Percentiles rank a stretch among this genome's conserved stretches.
Conservation (phyloP, 2,888 invertebrate species). For the Aleiodes testaceus region DNA sequence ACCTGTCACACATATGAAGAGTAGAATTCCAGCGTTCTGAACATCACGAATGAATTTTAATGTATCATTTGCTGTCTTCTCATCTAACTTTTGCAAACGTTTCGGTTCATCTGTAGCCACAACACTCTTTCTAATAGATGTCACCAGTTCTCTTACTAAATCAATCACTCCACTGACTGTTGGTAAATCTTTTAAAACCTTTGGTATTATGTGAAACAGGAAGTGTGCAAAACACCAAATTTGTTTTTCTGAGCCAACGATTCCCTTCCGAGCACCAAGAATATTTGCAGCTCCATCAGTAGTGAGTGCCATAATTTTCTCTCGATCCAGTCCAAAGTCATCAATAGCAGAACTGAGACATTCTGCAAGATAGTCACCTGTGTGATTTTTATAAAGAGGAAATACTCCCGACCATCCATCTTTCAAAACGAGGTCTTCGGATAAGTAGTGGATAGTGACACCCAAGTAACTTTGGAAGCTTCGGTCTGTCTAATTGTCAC, state of each 20-base stretch:
- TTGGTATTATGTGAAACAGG: slow-evolving; percentile 47
- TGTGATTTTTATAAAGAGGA: slow-evolving; percentile 50
- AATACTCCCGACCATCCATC: slow-evolving; percentile 45
- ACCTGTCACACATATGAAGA: slow-evolving; percentile 46
- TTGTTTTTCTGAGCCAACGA: slow-evolving; percentile 31
- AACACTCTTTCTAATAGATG: slow-evolving; percentile 48
- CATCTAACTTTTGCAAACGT: slow-evolving; percentile 42
- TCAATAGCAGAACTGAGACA: slow-evolving; percentile 35
- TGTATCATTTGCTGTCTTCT: slow-evolving; percentile 47
- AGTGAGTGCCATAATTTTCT: slow-evolving; percentile 42
- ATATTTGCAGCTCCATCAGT: slow-evolving; percentile 46
- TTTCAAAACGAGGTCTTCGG: slow-evolving; percentile 39
- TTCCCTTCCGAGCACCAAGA: slow-evolving; percentile 20
- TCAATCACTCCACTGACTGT: slow-evolving; percentile 38
- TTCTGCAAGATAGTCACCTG: slow-evolving; percentile 47
- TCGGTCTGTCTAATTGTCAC: slow-evolving; percentile 49
- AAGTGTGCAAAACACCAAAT: slow-evolving; percentile 49
- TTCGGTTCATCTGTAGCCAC: slow-evolving; percentile 48
- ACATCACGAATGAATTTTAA: too few species aligned
- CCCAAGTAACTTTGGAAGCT: slow-evolving; percentile 48
- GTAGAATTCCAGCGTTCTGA: slow-evolving; percentile 50
- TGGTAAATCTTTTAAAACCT: slow-evolving; percentile 2
- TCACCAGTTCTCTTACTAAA: slow-evolving; percentile 48
- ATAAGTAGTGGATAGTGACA: slow-evolving; percentile 47
- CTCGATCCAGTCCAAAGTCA: slow-evolving; percentile 41